phyloP scores from a whole-genome alignment of 2,797 vertebrate genomes.

The Brachyrhaphis roseni region DNA sequence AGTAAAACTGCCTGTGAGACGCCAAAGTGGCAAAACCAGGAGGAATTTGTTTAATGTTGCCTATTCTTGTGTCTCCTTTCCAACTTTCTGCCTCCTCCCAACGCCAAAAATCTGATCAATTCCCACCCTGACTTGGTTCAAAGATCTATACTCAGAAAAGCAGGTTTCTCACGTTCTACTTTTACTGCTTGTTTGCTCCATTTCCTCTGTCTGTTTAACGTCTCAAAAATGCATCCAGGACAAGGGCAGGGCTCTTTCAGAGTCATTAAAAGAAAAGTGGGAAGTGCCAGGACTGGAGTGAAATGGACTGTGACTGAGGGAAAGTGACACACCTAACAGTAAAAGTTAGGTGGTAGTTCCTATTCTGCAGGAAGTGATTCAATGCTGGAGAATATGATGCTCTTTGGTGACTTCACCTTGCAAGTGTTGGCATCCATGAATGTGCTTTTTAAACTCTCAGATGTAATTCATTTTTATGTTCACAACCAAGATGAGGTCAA shows the following conservation, averaged over 20 bases:
- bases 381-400: constrained; percentile 39
- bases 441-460: constrained; percentile 28
- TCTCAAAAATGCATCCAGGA: constrained; percentile 20
- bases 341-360: constrained; percentile 58
- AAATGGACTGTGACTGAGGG: constrained; percentile 46
- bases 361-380: constrained; percentile 62
- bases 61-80: background rate
- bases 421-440: constrained; percentile 26
- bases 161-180: constrained; percentile 37
- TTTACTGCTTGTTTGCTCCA: constrained; percentile 27
- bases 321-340: constrained; percentile 62
- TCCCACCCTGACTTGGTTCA: constrained; percentile 15
- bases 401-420: constrained; percentile 46
- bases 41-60: background rate
- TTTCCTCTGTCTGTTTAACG: constrained; percentile 46
- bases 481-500: constrained; percentile 3
- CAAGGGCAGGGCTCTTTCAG: constrained; percentile 6
- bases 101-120: background rate
- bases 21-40: background rate
- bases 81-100: background rate
- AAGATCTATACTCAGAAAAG: constrained; percentile 31
- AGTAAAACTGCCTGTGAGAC: background rate
- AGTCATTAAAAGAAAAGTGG: constrained; percentile 8
- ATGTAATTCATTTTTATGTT: constrained; percentile 16
- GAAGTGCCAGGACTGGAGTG: constrained; percentile 33